Evolutionary conservation across 1,140 invertebrate genomes (phyloP), one percentile per base, ranked within the genome.

Genomic region (Danaus melanippus): DNA sequence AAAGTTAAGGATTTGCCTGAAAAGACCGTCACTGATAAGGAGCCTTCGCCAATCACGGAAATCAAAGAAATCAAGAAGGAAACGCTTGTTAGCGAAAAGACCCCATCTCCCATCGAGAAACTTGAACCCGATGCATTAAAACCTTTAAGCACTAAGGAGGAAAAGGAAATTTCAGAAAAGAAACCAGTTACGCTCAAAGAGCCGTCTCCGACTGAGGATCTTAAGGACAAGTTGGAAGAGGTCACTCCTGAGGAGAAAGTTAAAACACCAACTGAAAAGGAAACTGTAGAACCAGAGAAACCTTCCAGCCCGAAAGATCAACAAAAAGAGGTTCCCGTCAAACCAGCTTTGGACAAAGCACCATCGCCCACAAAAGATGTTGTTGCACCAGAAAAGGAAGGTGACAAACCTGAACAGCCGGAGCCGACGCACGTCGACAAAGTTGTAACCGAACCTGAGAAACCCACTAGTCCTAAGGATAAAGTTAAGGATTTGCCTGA

Each of bases 321-420:
- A 45, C 17, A n/a, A 11, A 17, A 44, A 11, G 21, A 53, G 10
- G 46, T 8, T 11, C 41, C 40, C 41, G 11, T 12, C 42, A 50
- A 50, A 21, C 40, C 41, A 42, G 6, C 8, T n/a, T 21, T 10
- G 21, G 32, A 40, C 17, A 9, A 17, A n/a, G 42, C 8, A n/a
- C 50, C 41, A 11, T 40, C 17, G 12, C 44, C 46, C 10, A 15
- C 42, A 12, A 56, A 50, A 46, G 58, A 49, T 48, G 12, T 39
- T n/a, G 17, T n/a, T 17, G 40, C 4, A 39, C 5, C 10, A 8
- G 40, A 39, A n/a, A n/a, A 39, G n/a, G 17, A 32, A 4, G 12
- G 12, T 11, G 17, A 49, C n/a, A 11, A 17, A 21, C 15, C 10
- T 7, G 9, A 9, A 10, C 10, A 49, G 15, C 17, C 9, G n/a